Conservation (phyloP, 2,888 invertebrate genomes). For the Euphydryas editha region DNA sequence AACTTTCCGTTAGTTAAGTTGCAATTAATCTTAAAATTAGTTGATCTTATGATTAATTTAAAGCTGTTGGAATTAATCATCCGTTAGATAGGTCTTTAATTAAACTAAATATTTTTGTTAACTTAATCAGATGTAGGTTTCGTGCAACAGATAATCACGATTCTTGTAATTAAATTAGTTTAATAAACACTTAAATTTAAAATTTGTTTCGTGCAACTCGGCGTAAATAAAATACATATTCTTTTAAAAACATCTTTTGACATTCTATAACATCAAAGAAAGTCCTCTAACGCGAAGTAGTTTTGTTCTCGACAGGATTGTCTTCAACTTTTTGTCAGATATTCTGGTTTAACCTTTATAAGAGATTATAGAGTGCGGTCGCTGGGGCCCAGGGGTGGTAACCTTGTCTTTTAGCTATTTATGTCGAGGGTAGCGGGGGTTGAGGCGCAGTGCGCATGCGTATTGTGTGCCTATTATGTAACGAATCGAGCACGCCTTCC, state of each 20-base stretch:
- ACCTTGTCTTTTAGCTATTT: constrained; percentile 83
- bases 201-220: no score
- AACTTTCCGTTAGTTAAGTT: no score
- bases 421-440: constrained; percentile 77
- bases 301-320: constrained; percentile 59
- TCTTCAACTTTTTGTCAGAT: constrained; percentile 74
- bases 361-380: constrained; percentile 80
- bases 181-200: no score
- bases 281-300: constrained; percentile 50
- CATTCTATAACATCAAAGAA: constrained; percentile 41
- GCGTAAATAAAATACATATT: no score
- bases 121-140: no score
- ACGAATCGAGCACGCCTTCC: constrained; percentile 61
- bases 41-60: no score
- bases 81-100: no score
- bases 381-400: constrained; percentile 77
- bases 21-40: no score
- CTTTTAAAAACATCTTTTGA: constrained; percentile 17
- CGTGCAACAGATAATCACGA: no score
- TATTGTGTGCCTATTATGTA: constrained; percentile 74
- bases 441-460: constrained; percentile 71
- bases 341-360: constrained; percentile 81
- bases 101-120: no score
- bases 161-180: no score
- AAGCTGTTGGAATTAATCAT: no score